phyloP scores from a whole-genome alignment of 2,888 invertebrate genomes.

The Troides aeacus region DNA sequence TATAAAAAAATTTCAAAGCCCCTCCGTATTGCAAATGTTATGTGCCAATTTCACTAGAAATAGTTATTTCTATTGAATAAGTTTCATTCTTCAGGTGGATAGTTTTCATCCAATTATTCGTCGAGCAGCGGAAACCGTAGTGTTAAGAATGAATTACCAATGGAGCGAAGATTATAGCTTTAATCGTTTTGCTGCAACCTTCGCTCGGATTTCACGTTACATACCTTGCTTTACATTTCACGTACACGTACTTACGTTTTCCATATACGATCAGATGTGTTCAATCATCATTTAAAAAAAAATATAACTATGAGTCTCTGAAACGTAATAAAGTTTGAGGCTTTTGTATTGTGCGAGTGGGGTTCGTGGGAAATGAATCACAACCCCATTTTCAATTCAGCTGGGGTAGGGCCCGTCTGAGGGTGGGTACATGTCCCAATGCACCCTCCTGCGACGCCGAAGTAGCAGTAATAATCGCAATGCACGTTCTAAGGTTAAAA shows the following conservation, averaged over 20 bases:
- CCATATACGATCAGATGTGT: constrained; percentile 30
- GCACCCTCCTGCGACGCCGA: constrained; percentile 72
- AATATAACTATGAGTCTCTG: constrained; percentile 46
- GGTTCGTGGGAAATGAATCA: constrained; percentile 78
- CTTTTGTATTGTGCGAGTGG: constrained; percentile 56
- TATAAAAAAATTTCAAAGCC: background rate
- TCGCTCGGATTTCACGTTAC: constrained; percentile 26
- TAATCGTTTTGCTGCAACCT: constrained; percentile 31
- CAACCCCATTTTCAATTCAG: constrained; percentile 76
- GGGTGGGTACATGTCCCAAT: constrained; percentile 55
- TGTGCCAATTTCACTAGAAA: background rate
- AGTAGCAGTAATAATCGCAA: constrained; percentile 72
- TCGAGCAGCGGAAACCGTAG: constrained; percentile 38
- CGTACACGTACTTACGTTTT: background rate
- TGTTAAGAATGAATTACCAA: constrained; percentile 44
- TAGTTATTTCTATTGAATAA: constrained; percentile 4
- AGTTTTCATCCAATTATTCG: constrained; percentile 16
- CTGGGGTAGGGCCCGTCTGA: constrained; percentile 59
- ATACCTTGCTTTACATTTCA: constrained; percentile 7
- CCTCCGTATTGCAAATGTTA: background rate
- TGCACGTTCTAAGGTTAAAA: constrained; percentile 52
- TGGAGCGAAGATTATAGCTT: constrained; percentile 36
- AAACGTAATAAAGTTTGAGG: constrained; percentile 59
- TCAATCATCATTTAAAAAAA: constrained; percentile 34
- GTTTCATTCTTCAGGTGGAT: constrained; percentile 15